phyloP scores from a whole-genome alignment of 2,113 vertebrate species.

The Parus major region DNA sequence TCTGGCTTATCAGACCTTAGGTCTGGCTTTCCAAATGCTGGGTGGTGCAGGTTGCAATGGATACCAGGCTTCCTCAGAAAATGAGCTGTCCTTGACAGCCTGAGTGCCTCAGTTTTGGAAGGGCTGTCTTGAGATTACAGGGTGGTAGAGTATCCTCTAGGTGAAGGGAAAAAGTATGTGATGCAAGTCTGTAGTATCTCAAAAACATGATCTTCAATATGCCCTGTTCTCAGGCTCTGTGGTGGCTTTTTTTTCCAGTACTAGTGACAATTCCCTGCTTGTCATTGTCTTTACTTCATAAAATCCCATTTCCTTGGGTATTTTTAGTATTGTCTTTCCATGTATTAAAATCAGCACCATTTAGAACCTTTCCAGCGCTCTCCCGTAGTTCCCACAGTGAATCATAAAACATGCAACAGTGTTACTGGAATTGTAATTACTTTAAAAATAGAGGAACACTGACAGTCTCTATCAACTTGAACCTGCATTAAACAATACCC shows the following conservation, averaged over 20 bases:
- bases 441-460: background rate
- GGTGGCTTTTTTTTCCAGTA: background rate
- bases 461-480: background rate
- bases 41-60: rapidly evolving
- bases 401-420: rapidly evolving
- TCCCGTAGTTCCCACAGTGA: background rate
- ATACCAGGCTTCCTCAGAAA: background rate
- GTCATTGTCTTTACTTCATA: background rate
- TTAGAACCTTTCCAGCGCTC: background rate
- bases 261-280: background rate
- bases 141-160: background rate
- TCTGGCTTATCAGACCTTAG: background rate
- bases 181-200: rapidly evolving
- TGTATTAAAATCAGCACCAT: background rate
- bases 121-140: background rate
- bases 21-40: rapidly evolving
- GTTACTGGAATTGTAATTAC: background rate
- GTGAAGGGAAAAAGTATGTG: background rate
- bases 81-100: rapidly evolving
- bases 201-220: background rate
- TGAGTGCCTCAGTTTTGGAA: background rate
- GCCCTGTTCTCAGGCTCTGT: background rate
- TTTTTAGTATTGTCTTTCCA: background rate
- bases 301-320: background rate
- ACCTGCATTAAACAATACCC: background rate